Percentiles rank a stretch among this genome's conserved stretches.
Evolutionary conservation across 1,140 invertebrate species (phyloP).

Genomic region (Triops longicaudatus): DNA sequence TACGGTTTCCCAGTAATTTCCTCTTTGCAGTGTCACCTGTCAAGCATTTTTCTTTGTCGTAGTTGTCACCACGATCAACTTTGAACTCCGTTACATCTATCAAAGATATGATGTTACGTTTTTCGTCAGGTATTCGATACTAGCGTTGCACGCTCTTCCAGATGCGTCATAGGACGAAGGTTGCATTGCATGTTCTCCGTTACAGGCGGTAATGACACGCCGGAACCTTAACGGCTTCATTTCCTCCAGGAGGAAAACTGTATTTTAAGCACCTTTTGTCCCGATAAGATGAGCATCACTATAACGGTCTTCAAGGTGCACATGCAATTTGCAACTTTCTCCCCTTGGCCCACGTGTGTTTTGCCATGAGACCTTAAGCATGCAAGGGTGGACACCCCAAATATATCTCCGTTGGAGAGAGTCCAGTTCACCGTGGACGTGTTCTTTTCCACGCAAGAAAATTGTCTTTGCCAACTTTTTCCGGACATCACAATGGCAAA

Average conservation of each 20-base stretch:
- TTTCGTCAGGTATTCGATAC: too few species aligned
- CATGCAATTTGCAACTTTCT: background rate
- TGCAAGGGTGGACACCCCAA: background rate
- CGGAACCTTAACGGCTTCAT: conserved; percentile 1
- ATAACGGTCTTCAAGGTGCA: background rate
- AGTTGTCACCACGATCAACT: too few species aligned
- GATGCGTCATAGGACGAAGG: background rate
- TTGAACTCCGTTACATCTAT: too few species aligned
- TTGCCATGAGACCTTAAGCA: background rate
- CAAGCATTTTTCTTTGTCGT: too few species aligned
- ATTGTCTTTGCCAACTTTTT: background rate
- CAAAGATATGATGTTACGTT: too few species aligned
- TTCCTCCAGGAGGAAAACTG: background rate
- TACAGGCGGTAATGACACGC: background rate
- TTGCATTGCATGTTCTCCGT: background rate
- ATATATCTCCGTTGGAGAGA: background rate
- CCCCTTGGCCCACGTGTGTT: background rate
- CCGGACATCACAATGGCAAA: background rate
- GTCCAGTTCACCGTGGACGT: background rate
- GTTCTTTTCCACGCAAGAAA: background rate
- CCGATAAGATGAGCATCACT: background rate
- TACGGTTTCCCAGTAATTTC: too few species aligned
- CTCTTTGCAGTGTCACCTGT: too few species aligned
- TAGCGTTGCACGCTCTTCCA: too few species aligned
- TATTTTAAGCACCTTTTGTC: background rate